Evolutionary conservation across 2,797 vertebrate genomes (phyloP), one percentile per base, ranked within the genome.

Genomic region (Neostethus bicornis): DNA sequence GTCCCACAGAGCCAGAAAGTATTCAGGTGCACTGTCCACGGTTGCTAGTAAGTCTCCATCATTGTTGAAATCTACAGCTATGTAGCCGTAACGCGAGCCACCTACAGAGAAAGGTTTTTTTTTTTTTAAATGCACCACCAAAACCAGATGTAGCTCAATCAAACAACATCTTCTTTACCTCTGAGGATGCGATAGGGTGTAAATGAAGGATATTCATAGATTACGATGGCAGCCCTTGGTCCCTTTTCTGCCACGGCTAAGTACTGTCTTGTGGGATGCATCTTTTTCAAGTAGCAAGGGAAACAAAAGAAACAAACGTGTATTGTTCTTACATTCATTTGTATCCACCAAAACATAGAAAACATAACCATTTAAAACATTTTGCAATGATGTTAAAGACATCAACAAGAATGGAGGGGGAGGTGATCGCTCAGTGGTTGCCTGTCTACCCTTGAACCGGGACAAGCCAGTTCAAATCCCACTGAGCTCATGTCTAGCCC

Each of bases 161-260:
- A 4, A n/a, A 19, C 16, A 16, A 1, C 2, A 12, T 43, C 1
- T 0, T 0, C 12, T 28, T 60, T 83, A 97, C 97, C 96, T 93
- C 61, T 86, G 32, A 99, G 91, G 64, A 96, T 89, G 66, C 94
- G 91, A 77, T 93, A 92, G 1, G 90, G 94, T 16, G 41, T 88
- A 75, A 95, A 66, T 0, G 93, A 94, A 45, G 95, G 94, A 66
- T 92, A 96, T 47, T 94, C 90, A 23, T 97, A 99, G 64, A 99
- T 77, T 5, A 97, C 84, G 75, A 99, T 90, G 65, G 89, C 63
- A 24, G 96, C 96, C 39, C 82, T 86, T 60, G 62, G 65, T 73
- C 96, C 96, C 74, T 98, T 98, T 81, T 98, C 96, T 77, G 94
- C 96, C 51, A 95, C 90, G 31, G 83, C 90, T 73, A 98, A 93